Evolutionary conservation across 2,113 vertebrate genomes (phyloP), one percentile per base, ranked within the genome.

Genomic region (Synodontis membranacea): DNA sequence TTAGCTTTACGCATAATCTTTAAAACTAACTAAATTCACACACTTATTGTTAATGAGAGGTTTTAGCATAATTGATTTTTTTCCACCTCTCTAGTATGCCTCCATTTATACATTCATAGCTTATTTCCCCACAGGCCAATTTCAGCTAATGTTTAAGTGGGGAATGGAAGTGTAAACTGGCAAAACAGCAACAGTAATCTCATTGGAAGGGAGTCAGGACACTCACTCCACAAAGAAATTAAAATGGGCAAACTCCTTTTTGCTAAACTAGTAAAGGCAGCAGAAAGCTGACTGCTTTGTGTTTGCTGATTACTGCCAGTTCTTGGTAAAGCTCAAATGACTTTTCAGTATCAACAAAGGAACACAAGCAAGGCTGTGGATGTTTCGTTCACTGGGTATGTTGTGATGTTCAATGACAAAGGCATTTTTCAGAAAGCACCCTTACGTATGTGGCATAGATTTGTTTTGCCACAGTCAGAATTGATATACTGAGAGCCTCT

Each of bases 1-100:
- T 80, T 68, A 85, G 74, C 74, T 42, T 58, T 60, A 21, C 86
- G 52, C 50, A 52, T 46, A 83, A 85, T 86, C 85, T 88, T 72
- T 83, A 66, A 78, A 79, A 74, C n/a, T 72, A 88, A 85, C 81
- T 81, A 62, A 72, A 83, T 88, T 86, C 84, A 83, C 85, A 84
- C 85, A 88, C 86, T 86, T 88, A 83, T 86, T 86, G 89, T 88
- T 88, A 90, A 84, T 87, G 83, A 87, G 85, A 64, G 37, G 23
- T 87, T 88, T 90, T 84, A 87, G 79, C 83, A 80, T 88, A 86
- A 90, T 88, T 83, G 86, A 87, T 90, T 90, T 86, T 75, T 10
- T 50, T 48, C 17, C 66, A 64, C 42, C 60, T 60, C 66, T 60
- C 42, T 84, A 74, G 68, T 84, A 81, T 50, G 84, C 46, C 80